phyloP scores from a whole-genome alignment of 2,797 vertebrate species.

The Alfaro cultratus region DNA sequence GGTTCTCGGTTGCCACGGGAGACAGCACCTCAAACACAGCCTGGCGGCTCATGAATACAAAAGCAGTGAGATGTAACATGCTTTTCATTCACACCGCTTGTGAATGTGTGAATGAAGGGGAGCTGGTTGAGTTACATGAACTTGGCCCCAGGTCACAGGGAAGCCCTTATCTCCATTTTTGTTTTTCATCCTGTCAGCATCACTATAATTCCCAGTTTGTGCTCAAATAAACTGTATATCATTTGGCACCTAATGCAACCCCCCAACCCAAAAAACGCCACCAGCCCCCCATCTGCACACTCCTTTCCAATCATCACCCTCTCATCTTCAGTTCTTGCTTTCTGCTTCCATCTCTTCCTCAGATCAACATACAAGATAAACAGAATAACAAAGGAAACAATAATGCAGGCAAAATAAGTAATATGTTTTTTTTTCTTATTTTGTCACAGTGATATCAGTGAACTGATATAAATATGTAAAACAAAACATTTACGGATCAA shows the following conservation, averaged over 20 bases:
- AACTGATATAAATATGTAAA: background rate
- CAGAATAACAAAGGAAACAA: background rate
- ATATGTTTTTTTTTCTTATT: background rate
- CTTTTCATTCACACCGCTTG: constrained; percentile 34
- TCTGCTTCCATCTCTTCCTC: constrained; percentile 18
- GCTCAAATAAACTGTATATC: constrained; percentile 32
- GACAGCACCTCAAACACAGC: constrained; percentile 64
- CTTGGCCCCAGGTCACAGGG: constrained; percentile 61
- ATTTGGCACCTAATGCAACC: constrained; percentile 39
- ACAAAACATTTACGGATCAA: background rate
- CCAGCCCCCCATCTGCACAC: constrained; percentile 27
- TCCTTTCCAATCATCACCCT: constrained; percentile 28
- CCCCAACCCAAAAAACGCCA: constrained; percentile 20
- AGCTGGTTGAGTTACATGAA: constrained; percentile 56
- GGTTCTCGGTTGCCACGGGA: constrained; percentile 71
- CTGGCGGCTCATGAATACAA: constrained; percentile 72
- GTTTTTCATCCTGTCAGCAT: constrained; percentile 28
- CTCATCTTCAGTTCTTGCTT: constrained; percentile 11
- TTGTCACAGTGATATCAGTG: background rate
- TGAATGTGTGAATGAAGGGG: constrained; percentile 56
- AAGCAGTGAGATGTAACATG: constrained; percentile 56
- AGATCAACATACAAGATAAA: constrained; percentile 1
- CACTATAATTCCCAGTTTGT: constrained; percentile 21
- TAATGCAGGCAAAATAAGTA: background rate
- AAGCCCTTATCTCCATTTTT: constrained; percentile 29